Evolutionary conservation across 2,797 vertebrate genomes (phyloP).

Genomic region (Gymnoscopelus microlampas): DNA sequence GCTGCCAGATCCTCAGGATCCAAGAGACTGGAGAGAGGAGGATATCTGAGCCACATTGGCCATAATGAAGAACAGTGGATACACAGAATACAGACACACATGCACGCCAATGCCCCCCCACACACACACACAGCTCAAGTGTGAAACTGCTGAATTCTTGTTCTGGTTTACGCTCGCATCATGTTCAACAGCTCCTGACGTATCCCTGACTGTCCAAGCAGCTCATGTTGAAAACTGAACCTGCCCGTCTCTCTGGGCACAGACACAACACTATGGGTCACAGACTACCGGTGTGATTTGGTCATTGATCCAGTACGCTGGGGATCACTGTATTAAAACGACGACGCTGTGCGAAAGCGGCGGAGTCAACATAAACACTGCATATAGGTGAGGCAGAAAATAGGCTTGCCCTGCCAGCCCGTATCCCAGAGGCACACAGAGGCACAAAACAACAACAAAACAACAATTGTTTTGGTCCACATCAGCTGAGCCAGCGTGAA

Average conservation of each 20-base stretch:
- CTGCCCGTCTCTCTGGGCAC: not conserved
- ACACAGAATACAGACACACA: constrained; percentile 14
- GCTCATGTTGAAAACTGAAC: too few species aligned
- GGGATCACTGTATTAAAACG: not conserved
- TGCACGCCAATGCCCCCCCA: not conserved
- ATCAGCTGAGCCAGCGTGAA: constrained; percentile 72
- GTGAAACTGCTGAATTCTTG: constrained; percentile 47
- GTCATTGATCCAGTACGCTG: not conserved
- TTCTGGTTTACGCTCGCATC: constrained; percentile 39
- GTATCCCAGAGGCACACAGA: constrained; percentile 7
- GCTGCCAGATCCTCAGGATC: constrained; percentile 44
- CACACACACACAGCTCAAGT: constrained; percentile 14
- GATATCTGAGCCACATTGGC: constrained; percentile 25
- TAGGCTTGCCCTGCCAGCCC: constrained; percentile 7
- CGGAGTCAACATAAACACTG: constrained; percentile 18
- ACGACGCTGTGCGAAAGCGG: constrained; percentile 18
- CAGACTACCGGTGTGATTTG: not conserved
- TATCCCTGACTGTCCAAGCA: constrained; percentile 20
- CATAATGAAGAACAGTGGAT: not conserved
- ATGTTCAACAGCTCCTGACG: constrained; percentile 35
- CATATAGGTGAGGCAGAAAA: constrained; percentile 23
- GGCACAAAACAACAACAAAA: constrained; percentile 57
- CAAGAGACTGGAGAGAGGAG: constrained; percentile 31
- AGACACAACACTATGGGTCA: not conserved
- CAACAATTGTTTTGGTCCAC: constrained; percentile 66